Evolutionary conservation across 2,113 vertebrate genomes (phyloP).

Genomic region (Sphyrna mokarran): DNA sequence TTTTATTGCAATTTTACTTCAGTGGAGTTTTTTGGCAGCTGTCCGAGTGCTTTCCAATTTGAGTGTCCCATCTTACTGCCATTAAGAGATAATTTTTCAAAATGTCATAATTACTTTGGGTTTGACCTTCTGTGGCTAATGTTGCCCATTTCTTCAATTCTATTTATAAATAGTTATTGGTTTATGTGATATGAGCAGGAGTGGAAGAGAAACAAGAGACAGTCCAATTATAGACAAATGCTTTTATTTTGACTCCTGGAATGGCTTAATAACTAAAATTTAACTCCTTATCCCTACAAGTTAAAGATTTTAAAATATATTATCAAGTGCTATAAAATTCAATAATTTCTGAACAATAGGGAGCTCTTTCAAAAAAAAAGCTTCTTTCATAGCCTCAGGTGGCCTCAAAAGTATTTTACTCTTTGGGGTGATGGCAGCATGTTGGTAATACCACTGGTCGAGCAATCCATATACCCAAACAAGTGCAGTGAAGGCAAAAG

Average conservation of each 20-base stretch:
- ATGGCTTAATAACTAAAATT: background rate
- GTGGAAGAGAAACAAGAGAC: background rate
- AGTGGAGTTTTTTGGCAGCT: background rate
- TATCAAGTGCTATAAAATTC: background rate
- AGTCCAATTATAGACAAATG: background rate
- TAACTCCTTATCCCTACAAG: background rate
- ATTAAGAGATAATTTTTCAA: constrained; percentile 18
- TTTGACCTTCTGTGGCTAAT: background rate
- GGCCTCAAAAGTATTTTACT: background rate
- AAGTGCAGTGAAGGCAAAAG: background rate
- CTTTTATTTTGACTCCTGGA: background rate
- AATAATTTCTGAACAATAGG: background rate
- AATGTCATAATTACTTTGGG: background rate
- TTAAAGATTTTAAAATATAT: background rate
- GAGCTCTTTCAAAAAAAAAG: background rate
- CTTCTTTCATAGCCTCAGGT: background rate
- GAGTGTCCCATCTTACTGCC: background rate
- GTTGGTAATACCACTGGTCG: background rate
- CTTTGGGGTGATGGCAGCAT: background rate
- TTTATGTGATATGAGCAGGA: background rate
- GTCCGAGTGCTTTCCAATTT: background rate
- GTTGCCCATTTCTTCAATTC: background rate
- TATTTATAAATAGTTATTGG: constrained; percentile 23
- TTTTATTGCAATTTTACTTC: background rate
- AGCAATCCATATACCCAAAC: background rate